Base-by-base conservation (phyloP, 2,113 vertebrate species). In the Triplophysa rosa region DNA sequence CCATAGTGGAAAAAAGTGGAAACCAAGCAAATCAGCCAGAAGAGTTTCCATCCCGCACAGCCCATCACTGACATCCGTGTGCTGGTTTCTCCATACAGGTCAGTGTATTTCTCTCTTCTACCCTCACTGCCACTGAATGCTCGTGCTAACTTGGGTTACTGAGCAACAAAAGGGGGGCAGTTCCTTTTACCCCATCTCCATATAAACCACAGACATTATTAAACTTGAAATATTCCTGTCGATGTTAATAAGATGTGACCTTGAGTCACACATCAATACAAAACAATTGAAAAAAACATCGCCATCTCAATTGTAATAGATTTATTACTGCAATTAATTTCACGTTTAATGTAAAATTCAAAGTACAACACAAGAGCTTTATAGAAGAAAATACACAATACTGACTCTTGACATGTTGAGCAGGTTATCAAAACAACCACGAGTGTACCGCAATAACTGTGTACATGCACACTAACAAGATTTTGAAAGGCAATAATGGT, bases 111-210 rank as follows among this genome's bases (percentile, higher is more conserved):
- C n/a, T 56, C 68, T 5, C 66, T 42, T 58, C 13, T 40, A 64
- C 54, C 37, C 81, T 62, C 70, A 65, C 56, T 54, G 47, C 21
- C 85, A 84, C 81, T 80, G 81, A 81, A 72, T 74, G 90, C 85
- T 85, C 90, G 90, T 86, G 89, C 87, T 84, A 89, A 89, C 91
- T 87, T 84, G 86, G 89, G 87, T 56, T 87, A 90, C 86, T 54
- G 85, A 90, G 79, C 29, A 64, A 68, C 68, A 83, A 84, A 77
- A 80, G 47, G 14, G 71, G 56, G 52, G 58, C 26, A 69, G 56
- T 26, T 67, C 67, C 16, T n/a, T 52, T 52, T 1, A 52, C 49
- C 16, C 49, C 49, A 52, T 16, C 49, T 16, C 49, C 49, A 17
- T 16, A 16, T 52, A 14, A 52, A 6, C 14, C 49, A 52, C 49